phyloP scores from a whole-genome alignment of 2,888 invertebrate genomes.

The Elysia crispata region DNA sequence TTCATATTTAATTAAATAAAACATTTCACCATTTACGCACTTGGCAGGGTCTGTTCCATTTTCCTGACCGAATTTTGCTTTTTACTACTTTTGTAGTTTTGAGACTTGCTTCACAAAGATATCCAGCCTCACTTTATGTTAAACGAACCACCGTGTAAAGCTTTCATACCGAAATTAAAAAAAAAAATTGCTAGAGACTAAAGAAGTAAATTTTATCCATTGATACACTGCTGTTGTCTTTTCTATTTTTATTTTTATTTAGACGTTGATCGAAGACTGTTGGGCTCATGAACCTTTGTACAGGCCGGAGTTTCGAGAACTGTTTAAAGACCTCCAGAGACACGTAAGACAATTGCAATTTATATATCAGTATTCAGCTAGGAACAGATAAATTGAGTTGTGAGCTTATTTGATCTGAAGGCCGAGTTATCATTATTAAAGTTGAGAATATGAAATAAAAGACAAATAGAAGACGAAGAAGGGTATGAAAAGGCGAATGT shows the following conservation, averaged over 20 bases:
- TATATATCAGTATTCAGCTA: no score
- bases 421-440: background rate
- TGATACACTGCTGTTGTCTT: background rate
- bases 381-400: no score
- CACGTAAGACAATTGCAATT: constrained; percentile 64
- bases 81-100: no score
- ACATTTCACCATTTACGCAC: no score
- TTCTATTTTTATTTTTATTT: constrained; percentile 41
- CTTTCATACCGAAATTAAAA: background rate
- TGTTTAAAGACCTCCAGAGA: constrained; percentile 72
- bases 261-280: constrained; percentile 73
- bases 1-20: no score
- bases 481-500: no score
- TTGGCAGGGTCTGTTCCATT: no score
- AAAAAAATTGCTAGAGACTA: background rate
- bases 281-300: constrained; percentile 71
- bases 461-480: no score
- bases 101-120: no score
- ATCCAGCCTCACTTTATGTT: no score
- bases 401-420: background rate
- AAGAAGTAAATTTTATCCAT: background rate
- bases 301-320: constrained; percentile 73
- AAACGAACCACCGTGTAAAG: no score
- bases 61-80: no score
- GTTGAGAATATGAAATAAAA: background rate